phyloP scores from a whole-genome alignment of 2,888 invertebrate species.

The Monoplex corrugatus region DNA sequence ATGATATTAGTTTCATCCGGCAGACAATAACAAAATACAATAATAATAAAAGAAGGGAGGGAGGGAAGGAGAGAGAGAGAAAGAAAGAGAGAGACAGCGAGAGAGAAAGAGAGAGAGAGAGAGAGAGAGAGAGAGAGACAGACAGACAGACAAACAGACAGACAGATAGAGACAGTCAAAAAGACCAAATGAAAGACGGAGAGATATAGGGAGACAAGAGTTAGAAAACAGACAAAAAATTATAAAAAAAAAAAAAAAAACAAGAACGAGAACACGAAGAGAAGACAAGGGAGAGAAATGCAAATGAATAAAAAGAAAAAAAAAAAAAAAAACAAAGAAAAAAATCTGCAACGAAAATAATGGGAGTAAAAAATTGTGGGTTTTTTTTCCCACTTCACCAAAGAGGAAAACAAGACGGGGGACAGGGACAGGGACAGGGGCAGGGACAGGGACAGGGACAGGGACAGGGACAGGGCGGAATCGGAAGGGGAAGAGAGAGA shows the following conservation, averaged over 20 bases:
- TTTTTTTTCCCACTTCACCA: too few species aligned
- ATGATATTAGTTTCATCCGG: too few species aligned
- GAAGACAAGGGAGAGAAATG: background rate
- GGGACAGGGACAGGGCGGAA: background rate
- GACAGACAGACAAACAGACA: background rate
- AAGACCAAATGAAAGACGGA: background rate
- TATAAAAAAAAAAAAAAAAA: background rate
- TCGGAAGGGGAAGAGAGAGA: background rate
- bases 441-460: background rate
- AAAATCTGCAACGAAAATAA: too few species aligned
- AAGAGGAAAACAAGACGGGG: background rate
- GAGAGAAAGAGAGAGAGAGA: constrained; percentile 8
- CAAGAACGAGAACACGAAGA: background rate
- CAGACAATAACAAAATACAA: too few species aligned
- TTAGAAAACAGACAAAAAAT: background rate
- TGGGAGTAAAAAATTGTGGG: too few species aligned
- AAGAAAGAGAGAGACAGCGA: constrained; percentile 22
- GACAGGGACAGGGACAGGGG: background rate
- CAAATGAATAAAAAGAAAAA: background rate
- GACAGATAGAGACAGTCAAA: background rate
- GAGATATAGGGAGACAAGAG: background rate
- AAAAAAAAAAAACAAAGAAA: background rate
- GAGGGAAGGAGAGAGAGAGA: constrained; percentile 18
- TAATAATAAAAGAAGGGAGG: too few species aligned
- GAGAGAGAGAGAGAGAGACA: constrained; percentile 24